Base-by-base conservation (phyloP, 2,797 vertebrate species). In the Gobionotothen gibberifrons region DNA sequence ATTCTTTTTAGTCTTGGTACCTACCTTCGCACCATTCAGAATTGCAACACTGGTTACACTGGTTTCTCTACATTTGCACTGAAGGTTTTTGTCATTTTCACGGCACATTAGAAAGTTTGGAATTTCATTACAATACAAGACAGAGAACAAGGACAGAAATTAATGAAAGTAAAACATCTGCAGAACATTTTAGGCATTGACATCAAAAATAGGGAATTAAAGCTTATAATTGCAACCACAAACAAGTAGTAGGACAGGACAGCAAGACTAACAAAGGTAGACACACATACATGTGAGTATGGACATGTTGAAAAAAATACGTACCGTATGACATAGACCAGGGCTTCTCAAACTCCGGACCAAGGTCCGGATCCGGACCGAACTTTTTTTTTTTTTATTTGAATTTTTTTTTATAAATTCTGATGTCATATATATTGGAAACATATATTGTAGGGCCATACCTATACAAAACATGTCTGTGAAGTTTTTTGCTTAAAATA, bases 181-280 rank as follows among this genome's bases (percentile, higher is more conserved):
- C 32, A 46, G 56, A 55, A 43, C 16, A 32, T 0, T 11, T 57
- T 32, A 46, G 19, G 4, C 29, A 1, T 13, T 2, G 43, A 70
- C 39, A 40, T 22, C 0, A 5, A 60, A 65, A n/a, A 21, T 47
- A 53, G 12, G 48, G 39, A 53, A 29, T 13, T 19, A 46, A 46
- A 59, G 19, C 14, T 61, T 61, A 3, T 54, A 48, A 48, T 47
- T 60, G 48, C 56, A 72, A 67, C 22, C 32, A 21, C 46, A 63
- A 22, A 26, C 36, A 42, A 47, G 36, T 1, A 19, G 19, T 29
- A 19, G 14, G 26, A 42, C 47, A 26, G 14, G 39, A 64, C 46
- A 74, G 64, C 12, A 40, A 58, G 77, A 58, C 63, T 40, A 69
- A 69, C 46, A 52, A 47, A 53, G 43, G 32, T 48, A 51, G 70